phyloP scores from a whole-genome alignment of 2,888 invertebrate species.

The Brenthis ino region DNA sequence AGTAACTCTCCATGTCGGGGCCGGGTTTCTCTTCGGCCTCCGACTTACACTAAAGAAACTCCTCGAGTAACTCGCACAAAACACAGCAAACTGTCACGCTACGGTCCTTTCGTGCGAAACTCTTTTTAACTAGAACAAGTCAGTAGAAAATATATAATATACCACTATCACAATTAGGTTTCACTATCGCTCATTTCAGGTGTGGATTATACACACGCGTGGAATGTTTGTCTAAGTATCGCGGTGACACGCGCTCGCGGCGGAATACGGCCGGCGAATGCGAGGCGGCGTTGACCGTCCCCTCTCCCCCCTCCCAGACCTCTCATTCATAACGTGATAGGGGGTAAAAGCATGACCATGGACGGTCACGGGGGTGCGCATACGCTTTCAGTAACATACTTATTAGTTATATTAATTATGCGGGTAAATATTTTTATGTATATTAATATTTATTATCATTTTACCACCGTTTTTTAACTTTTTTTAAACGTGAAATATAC shows the following conservation, averaged over 20 bases:
- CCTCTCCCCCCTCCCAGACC: conserved; percentile 49
- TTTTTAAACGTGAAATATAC: no score
- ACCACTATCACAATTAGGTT: conserved; percentile 72
- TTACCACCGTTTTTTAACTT: no score
- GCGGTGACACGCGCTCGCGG: conserved; percentile 51
- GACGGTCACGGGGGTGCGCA: conserved; percentile 52
- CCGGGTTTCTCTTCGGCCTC: conserved; percentile 66
- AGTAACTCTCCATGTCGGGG: conserved; percentile 87
- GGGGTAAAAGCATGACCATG: conserved; percentile 63
- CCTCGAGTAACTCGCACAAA: conserved; percentile 53
- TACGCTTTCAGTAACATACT: conserved; percentile 22
- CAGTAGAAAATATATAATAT: conserved; percentile 47
- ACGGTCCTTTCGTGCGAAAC: conserved; percentile 60
- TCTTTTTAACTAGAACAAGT: conserved; percentile 54
- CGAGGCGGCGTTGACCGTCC: conserved; percentile 47
- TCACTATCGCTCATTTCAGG: conserved; percentile 76
- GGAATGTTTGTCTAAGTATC: conserved; percentile 48
- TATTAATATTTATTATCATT: no score
- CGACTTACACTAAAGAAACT: conserved; percentile 61
- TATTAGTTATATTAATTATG: not conserved
- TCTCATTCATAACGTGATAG: conserved; percentile 74
- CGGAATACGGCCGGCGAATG: conserved; percentile 71
- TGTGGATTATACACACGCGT: conserved; percentile 67
- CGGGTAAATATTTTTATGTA: not conserved
- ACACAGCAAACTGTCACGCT: conserved; percentile 70